Conservation (phyloP, 2,888 invertebrate genomes). For the Digitonthophagus gazella region DNA sequence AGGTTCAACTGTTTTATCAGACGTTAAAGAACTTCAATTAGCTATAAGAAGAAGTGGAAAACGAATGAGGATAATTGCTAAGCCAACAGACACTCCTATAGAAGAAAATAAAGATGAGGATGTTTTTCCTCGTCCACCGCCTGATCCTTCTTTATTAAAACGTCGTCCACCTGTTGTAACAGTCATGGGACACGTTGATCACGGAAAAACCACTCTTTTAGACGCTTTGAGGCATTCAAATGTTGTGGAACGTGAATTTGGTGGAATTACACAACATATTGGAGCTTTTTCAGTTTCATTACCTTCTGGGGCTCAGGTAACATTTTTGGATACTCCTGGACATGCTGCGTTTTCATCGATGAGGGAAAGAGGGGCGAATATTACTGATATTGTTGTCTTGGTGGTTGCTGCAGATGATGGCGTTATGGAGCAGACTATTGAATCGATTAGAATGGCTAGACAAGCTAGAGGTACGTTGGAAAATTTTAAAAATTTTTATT, state of each 20-base stretch:
- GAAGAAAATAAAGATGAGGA: conserved; percentile 38
- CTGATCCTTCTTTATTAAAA: conserved; percentile 62
- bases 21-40: conserved; percentile 45
- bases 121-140: conserved; percentile 62
- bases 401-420: conserved; percentile 99
- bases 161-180: conserved; percentile 91
- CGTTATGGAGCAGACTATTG: conserved; percentile 95
- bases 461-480: conserved; percentile 63
- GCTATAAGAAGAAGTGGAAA: conserved; percentile 44
- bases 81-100: conserved; percentile 37
- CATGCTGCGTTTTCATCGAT: conserved; percentile 97
- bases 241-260: conserved; percentile 90
- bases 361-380: conserved; percentile 89
- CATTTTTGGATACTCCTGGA: conserved; percentile 98
- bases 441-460: conserved; percentile 84
- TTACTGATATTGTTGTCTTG: conserved; percentile 91
- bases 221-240: conserved; percentile 83
- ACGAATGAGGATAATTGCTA: conserved; percentile 47
- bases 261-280: conserved; percentile 98
- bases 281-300: conserved; percentile 86
- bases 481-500: neutral
- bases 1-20: conserved; percentile 40
- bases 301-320: conserved; percentile 66
- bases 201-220: conserved; percentile 96
- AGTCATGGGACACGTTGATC: conserved; percentile 99